Base-by-base conservation (phyloP, 2,888 invertebrate genomes). In the Portevinia maculata region DNA sequence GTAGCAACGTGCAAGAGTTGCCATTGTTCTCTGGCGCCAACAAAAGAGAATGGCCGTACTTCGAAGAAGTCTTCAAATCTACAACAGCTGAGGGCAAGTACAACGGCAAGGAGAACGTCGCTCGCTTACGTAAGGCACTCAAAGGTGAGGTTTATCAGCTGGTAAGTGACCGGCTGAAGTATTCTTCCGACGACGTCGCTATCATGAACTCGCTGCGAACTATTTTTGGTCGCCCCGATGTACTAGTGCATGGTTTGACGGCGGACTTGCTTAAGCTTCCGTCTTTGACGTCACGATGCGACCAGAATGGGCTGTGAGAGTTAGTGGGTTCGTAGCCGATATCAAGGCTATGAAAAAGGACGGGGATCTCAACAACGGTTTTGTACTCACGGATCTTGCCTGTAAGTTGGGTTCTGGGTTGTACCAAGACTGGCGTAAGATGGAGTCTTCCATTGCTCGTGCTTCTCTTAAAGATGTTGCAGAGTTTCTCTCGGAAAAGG, bases 1-100 rank as follows among this genome's bases (percentile, higher is more conserved):
- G 30, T 5, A 15, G 4, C 21, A 46, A 21, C 8, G 21, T 57
- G 1, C 57, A 39, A 13, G 64, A 41, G 6, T 28, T 64, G 24
- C 37, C 62, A 3, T 39, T 37, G 3, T 52, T 65, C 41, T 65
- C 52, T 1, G 52, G 37, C 4, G 24, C 32, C n/a, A 53, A 44
- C 13, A 41, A 21, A 17, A 30, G 53, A 19, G 53, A 67, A 15
- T 44, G 65, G 46, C 65, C 30, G 5, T 67, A 53, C 15, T 55
- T 67, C 21, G 65, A 67, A 7, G 41, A 41, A 0, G 65, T 65
- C 3, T 67, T 67, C 9, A 32, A 44, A 7, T 67, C 65, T 32
- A 67, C 53, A 1, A 67, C 53, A 0, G 1, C 13, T 2, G 57
- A 69, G 28, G 59, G 59, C 8, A 50, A 50, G 11, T 50, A 39